These are phyloP conservation scores for Cephonodes hylas DNA, from an alignment of 2,888 invertebrate species.

Conservation along the genomic window DNA sequence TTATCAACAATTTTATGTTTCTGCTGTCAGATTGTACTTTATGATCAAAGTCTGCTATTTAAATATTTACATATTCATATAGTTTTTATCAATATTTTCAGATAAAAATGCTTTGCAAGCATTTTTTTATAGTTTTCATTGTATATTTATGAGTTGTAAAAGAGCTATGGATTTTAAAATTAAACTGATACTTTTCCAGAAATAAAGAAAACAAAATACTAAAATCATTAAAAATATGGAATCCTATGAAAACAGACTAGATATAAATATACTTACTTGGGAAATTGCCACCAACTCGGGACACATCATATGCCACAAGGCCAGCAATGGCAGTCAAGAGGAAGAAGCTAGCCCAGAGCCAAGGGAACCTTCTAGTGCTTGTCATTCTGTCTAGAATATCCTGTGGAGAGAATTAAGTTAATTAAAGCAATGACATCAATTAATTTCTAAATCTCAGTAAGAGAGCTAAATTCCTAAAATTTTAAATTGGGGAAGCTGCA, in stretches of 20 bases:
- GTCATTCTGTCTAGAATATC: constrained; percentile 80
- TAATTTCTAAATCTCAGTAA: neutral
- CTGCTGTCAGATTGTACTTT: neutral
- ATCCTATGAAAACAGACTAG: neutral
- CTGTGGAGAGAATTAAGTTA: constrained; percentile 35
- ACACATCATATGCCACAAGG: constrained; percentile 84
- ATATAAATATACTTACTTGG: constrained; percentile 76
- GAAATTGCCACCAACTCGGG: constrained; percentile 84
- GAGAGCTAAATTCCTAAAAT: neutral
- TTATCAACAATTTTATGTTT: neutral
- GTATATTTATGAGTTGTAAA: too few relatives aligned
- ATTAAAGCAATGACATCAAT: neutral
- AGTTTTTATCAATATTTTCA: neutral
- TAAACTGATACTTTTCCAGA: neutral
- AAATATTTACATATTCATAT: neutral
- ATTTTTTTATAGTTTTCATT: too few relatives aligned
- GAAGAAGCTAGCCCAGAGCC: constrained; percentile 84
- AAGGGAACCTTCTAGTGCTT: constrained; percentile 83
- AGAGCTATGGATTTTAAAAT: neutral
- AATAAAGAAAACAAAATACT: too few relatives aligned
- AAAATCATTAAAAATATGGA: neutral
- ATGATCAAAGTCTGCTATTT: neutral
- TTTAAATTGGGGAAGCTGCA: too few relatives aligned
- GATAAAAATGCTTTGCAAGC: too few relatives aligned
- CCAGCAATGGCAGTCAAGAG: constrained; percentile 81